These are phyloP conservation scores for Achatina immaculata DNA, from an alignment of 1,140 invertebrate genomes.

Conservation along the genomic window DNA sequence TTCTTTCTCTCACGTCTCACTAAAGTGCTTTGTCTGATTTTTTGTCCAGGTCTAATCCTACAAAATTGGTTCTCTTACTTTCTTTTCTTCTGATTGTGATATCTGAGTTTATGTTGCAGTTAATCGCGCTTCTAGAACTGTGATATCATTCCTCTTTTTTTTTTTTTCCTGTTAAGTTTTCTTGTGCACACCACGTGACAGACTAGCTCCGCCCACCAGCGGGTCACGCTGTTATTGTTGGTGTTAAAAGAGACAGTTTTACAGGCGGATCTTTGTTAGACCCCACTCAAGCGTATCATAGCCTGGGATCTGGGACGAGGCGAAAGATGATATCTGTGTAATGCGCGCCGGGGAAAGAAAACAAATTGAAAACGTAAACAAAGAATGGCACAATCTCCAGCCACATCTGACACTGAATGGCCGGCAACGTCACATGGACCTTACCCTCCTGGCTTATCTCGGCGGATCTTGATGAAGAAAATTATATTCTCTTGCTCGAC, in stretches of 20 bases:
- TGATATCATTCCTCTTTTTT: too few species aligned
- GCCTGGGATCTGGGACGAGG: background rate
- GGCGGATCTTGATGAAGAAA: background rate
- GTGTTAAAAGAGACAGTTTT: background rate
- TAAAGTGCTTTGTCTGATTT: too few species aligned
- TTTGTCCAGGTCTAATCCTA: too few species aligned
- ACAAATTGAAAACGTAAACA: constrained; percentile 12
- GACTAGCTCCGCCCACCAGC: too few species aligned
- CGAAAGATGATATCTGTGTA: constrained; percentile 1
- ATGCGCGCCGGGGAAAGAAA: background rate
- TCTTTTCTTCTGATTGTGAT: too few species aligned
- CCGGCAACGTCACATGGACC: background rate
- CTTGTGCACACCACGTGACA: too few species aligned
- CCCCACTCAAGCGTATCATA: background rate
- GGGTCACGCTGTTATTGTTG: background rate
- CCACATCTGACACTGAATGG: background rate
- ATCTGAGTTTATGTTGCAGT: too few species aligned
- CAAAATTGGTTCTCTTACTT: too few species aligned
- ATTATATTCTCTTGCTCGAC: background rate
- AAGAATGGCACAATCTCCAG: background rate
- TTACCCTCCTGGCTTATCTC: background rate
- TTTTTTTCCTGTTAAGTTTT: too few species aligned
- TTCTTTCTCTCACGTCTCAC: too few species aligned
- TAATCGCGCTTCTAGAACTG: too few species aligned
- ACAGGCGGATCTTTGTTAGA: constrained; percentile 1